A percentile compares a stretch with the other conserved stretches of the same genome.
These are phyloP conservation scores for Coremacera marginata DNA, from an alignment of 2,888 invertebrate genomes.

Conservation along the genomic window DNA sequence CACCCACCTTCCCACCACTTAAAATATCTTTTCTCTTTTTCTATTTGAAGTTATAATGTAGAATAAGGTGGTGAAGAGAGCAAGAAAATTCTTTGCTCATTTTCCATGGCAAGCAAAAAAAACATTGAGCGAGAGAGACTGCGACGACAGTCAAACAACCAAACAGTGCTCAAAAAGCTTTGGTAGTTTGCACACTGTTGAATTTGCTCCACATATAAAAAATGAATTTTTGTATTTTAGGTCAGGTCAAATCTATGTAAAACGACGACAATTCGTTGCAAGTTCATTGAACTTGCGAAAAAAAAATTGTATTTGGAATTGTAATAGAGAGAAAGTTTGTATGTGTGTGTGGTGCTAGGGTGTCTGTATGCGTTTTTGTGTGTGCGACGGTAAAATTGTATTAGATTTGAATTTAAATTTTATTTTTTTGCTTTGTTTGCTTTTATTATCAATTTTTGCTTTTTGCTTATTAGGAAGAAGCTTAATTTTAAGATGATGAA, in stretches of 20 bases:
- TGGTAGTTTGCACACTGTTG: conserved; percentile 48
- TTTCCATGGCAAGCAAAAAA: not conserved
- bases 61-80: not conserved
- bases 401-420: conserved; percentile 47
- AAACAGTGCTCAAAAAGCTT: conserved; percentile 18
- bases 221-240: conserved; percentile 64
- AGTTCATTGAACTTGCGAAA: conserved; percentile 66
- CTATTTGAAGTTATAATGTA: too few species aligned
- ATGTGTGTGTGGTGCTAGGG: conserved; percentile 14
- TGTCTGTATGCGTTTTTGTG: conserved; percentile 28
- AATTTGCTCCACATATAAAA: conserved; percentile 55
- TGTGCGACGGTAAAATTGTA: conserved; percentile 9
- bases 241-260: conserved; percentile 67
- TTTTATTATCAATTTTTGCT: conserved; percentile 20
- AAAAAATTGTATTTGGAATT: conserved; percentile 53
- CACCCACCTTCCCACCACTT: not conserved
- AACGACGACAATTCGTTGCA: conserved; percentile 54
- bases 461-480: not conserved
- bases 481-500: not conserved
- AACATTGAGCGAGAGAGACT: not conserved
- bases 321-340: conserved; percentile 51
- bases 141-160: too few species aligned
- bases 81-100: not conserved
- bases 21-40: too few species aligned
- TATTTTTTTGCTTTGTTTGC: conserved; percentile 43